Conservation (phyloP, 2,888 invertebrate species). For the Adelphocoris suturalis region DNA sequence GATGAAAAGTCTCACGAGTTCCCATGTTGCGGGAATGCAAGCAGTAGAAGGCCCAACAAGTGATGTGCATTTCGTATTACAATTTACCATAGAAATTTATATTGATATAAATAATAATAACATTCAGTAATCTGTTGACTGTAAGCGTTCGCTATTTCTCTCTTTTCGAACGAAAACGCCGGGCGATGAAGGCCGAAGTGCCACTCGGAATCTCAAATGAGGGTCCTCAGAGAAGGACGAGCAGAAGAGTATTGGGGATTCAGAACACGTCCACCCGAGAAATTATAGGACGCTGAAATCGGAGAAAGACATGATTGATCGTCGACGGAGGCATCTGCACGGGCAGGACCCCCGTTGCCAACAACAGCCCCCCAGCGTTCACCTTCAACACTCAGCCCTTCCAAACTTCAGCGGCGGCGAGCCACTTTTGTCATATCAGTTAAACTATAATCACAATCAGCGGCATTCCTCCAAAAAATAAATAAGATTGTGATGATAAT, state of each 20-base stretch:
- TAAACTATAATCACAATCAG: too few relatives aligned
- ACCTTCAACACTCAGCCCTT: background rate
- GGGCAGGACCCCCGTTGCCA: background rate
- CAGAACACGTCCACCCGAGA: slow-evolving; percentile 56
- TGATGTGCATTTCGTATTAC: too few relatives aligned
- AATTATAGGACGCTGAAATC: slow-evolving; percentile 68
- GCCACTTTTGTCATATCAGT: background rate
- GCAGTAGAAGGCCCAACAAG: too few relatives aligned
- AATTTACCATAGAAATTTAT: background rate
- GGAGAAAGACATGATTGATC: slow-evolving; percentile 58
- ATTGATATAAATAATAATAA: slow-evolving; percentile 14
- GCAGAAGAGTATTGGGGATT: slow-evolving; percentile 25
- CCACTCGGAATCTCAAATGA: slow-evolving; percentile 55
- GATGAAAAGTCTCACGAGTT: too few relatives aligned
- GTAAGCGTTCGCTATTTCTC: slow-evolving; percentile 37
- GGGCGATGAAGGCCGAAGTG: slow-evolving; percentile 44
- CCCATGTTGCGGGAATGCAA: too few relatives aligned
- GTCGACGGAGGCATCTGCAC: slow-evolving; percentile 53
- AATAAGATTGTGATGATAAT: too few relatives aligned
- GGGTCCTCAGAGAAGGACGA: slow-evolving; percentile 5
- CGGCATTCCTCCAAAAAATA: too few relatives aligned
- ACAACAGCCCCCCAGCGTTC: background rate
- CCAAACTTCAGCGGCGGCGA: background rate
- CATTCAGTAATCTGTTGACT: slow-evolving; percentile 34
- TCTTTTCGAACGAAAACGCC: slow-evolving; percentile 38